Conservation (phyloP, 92 coral and sea anemone species). For the Siderastrea radians region DNA sequence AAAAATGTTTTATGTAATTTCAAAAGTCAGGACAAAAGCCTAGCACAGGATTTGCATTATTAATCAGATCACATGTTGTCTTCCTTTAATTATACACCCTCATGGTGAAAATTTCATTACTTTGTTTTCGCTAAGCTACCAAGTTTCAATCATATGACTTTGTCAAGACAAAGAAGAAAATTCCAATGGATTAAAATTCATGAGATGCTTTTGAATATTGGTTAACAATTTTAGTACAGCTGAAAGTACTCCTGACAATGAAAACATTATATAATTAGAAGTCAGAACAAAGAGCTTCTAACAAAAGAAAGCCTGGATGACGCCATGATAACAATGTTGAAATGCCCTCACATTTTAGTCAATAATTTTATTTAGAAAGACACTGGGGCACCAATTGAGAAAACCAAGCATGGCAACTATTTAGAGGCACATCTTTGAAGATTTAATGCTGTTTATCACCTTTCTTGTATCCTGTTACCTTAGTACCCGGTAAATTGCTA, state of each 20-base stretch:
- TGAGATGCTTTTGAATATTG: slow-evolving; percentile 13
- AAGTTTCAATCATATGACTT: neutral
- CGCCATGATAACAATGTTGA: neutral
- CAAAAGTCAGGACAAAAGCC: neutral
- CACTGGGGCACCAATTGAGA: no score
- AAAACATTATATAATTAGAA: neutral
- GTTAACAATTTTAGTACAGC: neutral
- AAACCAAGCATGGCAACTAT: no score
- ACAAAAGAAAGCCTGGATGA: neutral
- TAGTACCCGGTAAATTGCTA: no score
- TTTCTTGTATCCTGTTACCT: no score
- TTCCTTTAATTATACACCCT: neutral
- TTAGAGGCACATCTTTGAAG: no score
- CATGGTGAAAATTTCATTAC: neutral
- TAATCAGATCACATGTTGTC: neutral
- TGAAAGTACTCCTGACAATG: neutral
- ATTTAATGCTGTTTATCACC: no score
- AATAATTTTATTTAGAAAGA: no score
- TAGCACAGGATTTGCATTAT: neutral
- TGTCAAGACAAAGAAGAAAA: neutral
- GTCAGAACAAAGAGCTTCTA: neutral
- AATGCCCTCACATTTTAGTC: neutral
- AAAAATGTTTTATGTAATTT: neutral
- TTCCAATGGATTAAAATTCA: neutral
- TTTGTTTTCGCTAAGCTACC: neutral